Base-by-base conservation (phyloP, 2,888 invertebrate genomes). In the Drosophila diplacantha region DNA sequence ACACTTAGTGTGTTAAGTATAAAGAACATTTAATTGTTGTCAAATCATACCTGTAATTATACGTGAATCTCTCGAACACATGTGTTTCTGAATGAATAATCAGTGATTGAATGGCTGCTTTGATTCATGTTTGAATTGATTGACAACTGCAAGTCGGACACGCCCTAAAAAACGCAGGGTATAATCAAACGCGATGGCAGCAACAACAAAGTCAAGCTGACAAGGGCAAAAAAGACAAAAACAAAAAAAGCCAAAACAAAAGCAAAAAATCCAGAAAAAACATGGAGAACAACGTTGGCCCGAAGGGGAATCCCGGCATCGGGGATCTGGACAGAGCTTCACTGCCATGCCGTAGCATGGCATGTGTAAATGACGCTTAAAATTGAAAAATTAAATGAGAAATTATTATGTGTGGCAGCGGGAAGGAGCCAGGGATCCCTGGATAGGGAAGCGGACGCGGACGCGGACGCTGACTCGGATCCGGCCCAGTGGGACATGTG, bases 331-430 rank as follows among this genome's bases (percentile, higher is more conserved):
- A 76, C 75, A 76, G 71, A 83, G 82, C 80, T 79, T 29, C 62
- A 38, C 74, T 75, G 82, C 70, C 73, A 75, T 63, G 81, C 73
- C 73, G 67, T 63, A 75, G 66, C 79, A 78, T 83, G 72, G 83
- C 83, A 84, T 84, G 85, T 83, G 83, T 79, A 83, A 85, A 85
- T 83, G 83, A 85, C 79, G 85, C 81, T 74, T 74, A 84, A 82
- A 83, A 81, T 85, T 83, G 84, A 85, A 81, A 85, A 85, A 81
- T 83, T 85, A 84, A 81, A 81, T 85, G 82, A 83, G 84, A 81
- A 85, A 81, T 83, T 85, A 85, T 85, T 80, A 80, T 80, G 85
- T 80, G 80, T 71, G 81, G 80, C 83, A 78, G 73, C 31, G 34
- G 47, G 49, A 34, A 20, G 43, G 16, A 12, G n/a, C 24, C 29